Evolutionary conservation across 2,888 invertebrate genomes (phyloP).

Genomic region (Rotaria sp.): DNA sequence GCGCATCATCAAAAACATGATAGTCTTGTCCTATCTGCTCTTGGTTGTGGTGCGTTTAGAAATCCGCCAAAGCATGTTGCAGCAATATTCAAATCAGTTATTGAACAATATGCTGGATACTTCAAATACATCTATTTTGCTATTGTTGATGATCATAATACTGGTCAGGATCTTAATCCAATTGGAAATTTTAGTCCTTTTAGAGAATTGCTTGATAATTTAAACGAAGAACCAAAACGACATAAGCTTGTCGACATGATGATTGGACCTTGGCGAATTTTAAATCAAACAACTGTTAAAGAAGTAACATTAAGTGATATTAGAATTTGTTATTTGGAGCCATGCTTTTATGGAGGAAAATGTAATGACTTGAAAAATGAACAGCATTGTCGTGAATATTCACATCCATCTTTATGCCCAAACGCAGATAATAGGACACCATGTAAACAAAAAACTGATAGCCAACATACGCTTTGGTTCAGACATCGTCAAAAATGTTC

Average conservation of each 20-base stretch:
- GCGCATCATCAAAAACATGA: conserved; percentile 9
- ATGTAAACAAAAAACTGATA: not conserved
- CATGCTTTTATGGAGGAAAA: not conserved
- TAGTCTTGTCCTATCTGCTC: not conserved
- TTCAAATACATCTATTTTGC: not conserved
- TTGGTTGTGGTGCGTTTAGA: conserved; percentile 8
- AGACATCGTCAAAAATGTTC: not conserved
- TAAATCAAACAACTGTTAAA: not conserved
- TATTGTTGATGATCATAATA: conserved; percentile 15
- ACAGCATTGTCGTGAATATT: conserved; percentile 27
- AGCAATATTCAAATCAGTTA: not conserved
- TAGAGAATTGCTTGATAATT: not conserved
- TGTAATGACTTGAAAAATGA: not conserved
- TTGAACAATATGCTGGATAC: conserved; percentile 10
- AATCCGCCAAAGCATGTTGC: not conserved
- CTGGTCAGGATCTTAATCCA: not conserved
- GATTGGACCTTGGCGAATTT: conserved; percentile 21
- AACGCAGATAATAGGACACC: not conserved
- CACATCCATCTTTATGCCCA: conserved; percentile 9
- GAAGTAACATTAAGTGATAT: not conserved
- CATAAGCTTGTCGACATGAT: not conserved
- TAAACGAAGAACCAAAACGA: not conserved
- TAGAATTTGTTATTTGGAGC: not conserved
- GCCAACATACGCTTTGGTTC: not conserved
- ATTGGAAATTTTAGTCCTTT: not conserved